Conservation (phyloP, 2,797 vertebrate genomes). For the Liasis olivaceus region DNA sequence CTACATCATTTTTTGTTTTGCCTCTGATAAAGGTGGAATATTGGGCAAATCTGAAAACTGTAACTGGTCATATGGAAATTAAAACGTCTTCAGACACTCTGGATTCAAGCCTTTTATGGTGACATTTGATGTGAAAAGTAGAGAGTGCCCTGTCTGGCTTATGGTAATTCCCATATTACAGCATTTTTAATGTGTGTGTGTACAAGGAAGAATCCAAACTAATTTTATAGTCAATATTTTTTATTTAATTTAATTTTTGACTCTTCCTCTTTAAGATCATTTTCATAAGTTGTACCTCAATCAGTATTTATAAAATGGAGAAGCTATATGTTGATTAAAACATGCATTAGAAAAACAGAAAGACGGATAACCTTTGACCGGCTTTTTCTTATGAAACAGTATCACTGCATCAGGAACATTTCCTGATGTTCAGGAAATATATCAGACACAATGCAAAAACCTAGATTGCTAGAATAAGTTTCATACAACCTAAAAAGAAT, state of each 20-base stretch:
- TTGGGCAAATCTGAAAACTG: not conserved
- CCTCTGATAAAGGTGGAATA: not conserved
- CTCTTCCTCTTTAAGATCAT: not conserved
- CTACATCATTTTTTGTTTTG: not conserved
- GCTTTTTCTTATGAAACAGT: not conserved
- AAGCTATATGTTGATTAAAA: not conserved
- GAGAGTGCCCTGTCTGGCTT: not conserved
- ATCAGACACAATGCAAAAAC: not conserved
- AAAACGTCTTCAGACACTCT: not conserved
- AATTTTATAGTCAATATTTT: not conserved
- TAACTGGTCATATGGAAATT: not conserved
- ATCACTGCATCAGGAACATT: not conserved
- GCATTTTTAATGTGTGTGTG: not conserved
- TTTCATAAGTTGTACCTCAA: not conserved
- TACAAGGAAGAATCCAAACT: not conserved
- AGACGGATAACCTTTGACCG: not conserved
- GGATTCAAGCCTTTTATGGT: not conserved
- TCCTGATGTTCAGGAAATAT: not conserved
- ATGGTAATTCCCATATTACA: not conserved
- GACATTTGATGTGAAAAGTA: not conserved
- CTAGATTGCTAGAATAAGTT: not conserved
- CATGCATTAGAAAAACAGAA: not conserved
- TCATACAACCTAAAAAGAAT: not conserved
- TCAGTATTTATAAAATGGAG: not conserved
- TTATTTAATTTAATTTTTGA: not conserved